Evolutionary conservation across 2,888 invertebrate genomes (phyloP), one percentile per base, ranked within the genome.

Genomic region (Machimus rusticus): DNA sequence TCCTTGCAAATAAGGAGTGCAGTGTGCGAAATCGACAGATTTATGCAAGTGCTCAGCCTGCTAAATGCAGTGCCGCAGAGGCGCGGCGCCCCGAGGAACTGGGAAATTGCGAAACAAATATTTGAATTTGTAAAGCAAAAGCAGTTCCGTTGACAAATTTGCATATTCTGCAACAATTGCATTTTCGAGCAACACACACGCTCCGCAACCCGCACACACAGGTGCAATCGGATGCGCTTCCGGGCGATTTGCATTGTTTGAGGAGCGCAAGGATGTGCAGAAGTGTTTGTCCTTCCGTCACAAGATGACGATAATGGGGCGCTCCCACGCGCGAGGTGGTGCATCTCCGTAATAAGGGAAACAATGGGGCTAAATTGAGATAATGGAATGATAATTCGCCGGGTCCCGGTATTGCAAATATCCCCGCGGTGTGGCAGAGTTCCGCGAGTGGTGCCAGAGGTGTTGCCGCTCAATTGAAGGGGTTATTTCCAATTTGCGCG

Each of bases 131-230:
- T 86, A 86, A 76, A 74, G 86, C 76, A 31, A 86, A 86, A 46
- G 74, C 46, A 86, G 86, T 86, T 86, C 86, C 86, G 86, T 86
- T 86, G 86, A 86, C 86, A 86, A 86, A 86, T 86, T 86, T 86
- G 86, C 86, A 86, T 86, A 86, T 86, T 86, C 74, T 84, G 66
- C 84, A 84, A 84, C 84, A 84, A 74, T 84, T 74, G 84, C 84
- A 84, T 84, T 84, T 51, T 57, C 84, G 84, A 39, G 37, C 14
- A 28, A 66, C 66, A 84, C 84, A 84, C 84, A 84, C 84, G 66
- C 23, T 39, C 34, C 66, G 39, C 37, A 57, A 55, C 19, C 6
- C 14, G 82, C 37, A 82, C 82, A 84, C 66, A 84, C 84, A 84
- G 84, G 84, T 84, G 84, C 57, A 84, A 84, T 84, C 84, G 23